phyloP scores from a whole-genome alignment of 2,888 invertebrate species.

The Seira ritae region DNA sequence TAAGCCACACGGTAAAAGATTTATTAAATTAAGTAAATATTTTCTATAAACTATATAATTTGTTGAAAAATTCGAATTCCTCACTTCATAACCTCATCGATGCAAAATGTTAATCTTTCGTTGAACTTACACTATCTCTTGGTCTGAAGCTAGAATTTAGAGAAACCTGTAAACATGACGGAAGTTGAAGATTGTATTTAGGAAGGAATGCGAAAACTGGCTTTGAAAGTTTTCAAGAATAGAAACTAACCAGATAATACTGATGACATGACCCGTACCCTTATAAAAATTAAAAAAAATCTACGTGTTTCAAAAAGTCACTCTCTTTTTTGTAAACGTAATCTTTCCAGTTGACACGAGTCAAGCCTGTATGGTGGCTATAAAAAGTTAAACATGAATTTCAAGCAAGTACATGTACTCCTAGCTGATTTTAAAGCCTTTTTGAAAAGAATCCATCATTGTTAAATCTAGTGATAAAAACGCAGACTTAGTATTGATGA shows the following conservation, averaged over 20 bases:
- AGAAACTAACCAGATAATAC: not conserved
- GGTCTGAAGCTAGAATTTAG: not conserved
- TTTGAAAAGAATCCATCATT: not conserved
- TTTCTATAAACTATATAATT: not conserved
- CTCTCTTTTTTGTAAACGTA: not conserved
- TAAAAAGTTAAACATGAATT: not conserved
- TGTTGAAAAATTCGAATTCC: too few relatives aligned
- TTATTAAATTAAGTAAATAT: not conserved
- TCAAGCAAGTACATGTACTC: not conserved
- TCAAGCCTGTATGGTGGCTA: too few relatives aligned
- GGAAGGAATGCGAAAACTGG: slow-evolving; percentile 4
- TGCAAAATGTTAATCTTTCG: not conserved
- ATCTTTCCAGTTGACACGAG: too few relatives aligned
- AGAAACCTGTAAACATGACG: not conserved
- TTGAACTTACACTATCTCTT: not conserved
- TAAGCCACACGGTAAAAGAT: too few relatives aligned
- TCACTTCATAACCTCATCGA: not conserved
- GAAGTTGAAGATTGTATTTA: not conserved
- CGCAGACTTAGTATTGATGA: slow-evolving; percentile 31
- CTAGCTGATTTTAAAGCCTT: not conserved
- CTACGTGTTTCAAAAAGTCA: not conserved
- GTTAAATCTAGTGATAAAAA: slow-evolving; percentile 39
- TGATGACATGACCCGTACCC: not conserved
- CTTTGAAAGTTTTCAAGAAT: slow-evolving; percentile 22
- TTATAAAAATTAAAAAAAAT: slow-evolving; percentile 17